Base-by-base conservation (phyloP, 2,797 vertebrate species). In the Harpagifer antarcticus region DNA sequence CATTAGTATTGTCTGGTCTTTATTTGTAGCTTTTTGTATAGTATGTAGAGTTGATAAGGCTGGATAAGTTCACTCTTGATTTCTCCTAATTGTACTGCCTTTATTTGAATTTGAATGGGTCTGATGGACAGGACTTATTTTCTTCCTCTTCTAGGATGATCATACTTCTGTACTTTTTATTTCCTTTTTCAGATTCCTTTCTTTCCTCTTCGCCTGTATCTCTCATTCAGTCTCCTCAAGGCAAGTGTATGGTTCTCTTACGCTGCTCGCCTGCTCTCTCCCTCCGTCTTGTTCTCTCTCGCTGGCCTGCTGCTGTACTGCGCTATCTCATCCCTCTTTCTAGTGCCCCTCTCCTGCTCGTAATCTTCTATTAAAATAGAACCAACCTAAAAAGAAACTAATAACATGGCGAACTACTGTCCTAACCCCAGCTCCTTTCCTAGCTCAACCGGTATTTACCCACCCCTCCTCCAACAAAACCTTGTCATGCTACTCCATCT, bases 161-260 rank as follows among this genome's bases (percentile, higher is more conserved):
- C 92, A 94, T 94, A 94, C 91, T 93, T 95, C 84, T 95, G 90
- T 93, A 88, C 91, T 93, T 94, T 37, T 37, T 37, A 37, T 37
- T 37, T 37, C 33, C 96, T 96, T 96, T 97, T 97, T 91, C 96
- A 98, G 97, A 98, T 97, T 95, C 96, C 96, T 96, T 97, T 96
- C 96, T 96, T 96, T 96, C 96, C 92, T 95, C 95, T 94, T 96
- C 96, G 94, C 96, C 96, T 96, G 96, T 97, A 96, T 97, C 96
- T 97, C 94, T 97, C 95, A 96, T 97, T 97, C 95, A 96, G 93
- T 97, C 97, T 95, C 93, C 96, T 96, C 96, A 97, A 97, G 97
- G 97, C 97, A 98, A 98, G 97, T 97, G 93, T 95, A 88, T 92
- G 90, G 92, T 94, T 94, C 93, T 94, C 89, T 94, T 94, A 83